phyloP scores from a whole-genome alignment of 2,113 vertebrate genomes.

The Charadrius vociferus region DNA sequence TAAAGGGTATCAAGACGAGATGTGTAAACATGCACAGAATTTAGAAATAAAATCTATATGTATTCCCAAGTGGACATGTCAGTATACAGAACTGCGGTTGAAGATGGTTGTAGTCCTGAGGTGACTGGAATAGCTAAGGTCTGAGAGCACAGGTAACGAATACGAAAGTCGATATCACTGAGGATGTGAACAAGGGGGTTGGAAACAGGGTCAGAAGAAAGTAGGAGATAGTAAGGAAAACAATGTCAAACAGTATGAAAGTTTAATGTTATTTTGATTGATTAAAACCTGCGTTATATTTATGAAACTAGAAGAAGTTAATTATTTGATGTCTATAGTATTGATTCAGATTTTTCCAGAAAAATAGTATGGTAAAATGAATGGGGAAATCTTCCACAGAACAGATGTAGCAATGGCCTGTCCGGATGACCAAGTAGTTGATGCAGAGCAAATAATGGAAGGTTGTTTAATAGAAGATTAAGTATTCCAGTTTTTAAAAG shows the following conservation, averaged over 20 bases:
- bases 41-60: neutral
- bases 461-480: neutral
- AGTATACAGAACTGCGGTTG: neutral
- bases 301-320: neutral
- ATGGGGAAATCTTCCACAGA: neutral
- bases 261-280: neutral
- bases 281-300: neutral
- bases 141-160: neutral
- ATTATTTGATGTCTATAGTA: neutral
- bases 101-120: neutral
- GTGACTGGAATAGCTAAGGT: neutral
- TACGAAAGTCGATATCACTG: neutral
- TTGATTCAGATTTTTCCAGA: neutral
- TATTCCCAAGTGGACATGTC: neutral
- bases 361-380: neutral
- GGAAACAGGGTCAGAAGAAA: neutral
- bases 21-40: neutral
- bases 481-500: neutral
- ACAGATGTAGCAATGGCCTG: neutral
- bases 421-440: neutral
- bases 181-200: neutral
- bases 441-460: neutral
- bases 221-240: neutral
- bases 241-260: neutral
- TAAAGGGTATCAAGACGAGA: neutral